These are phyloP conservation scores for Eilema caniola DNA, from an alignment of 2,888 invertebrate species.

Conservation along the genomic window DNA sequence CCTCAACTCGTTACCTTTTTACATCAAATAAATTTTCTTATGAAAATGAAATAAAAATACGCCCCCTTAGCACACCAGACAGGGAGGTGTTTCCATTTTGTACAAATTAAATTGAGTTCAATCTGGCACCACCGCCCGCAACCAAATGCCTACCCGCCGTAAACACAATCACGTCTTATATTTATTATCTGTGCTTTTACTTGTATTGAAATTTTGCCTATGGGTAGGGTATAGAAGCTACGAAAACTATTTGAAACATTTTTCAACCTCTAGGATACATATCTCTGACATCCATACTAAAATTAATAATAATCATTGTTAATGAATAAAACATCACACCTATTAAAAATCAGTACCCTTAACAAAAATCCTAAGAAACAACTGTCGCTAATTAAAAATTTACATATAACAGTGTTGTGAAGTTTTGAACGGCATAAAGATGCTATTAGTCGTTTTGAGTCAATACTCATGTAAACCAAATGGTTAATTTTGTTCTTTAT, in stretches of 20 bases:
- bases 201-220: conserved; percentile 12
- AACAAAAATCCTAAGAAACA: no score
- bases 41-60: conserved; percentile 49
- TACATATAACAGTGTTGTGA: no score
- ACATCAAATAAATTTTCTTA: conserved; percentile 49
- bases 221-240: neutral
- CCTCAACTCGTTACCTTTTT: conserved; percentile 32
- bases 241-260: neutral
- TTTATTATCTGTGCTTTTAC: conserved; percentile 19
- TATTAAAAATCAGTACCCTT: no score
- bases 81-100: conserved; percentile 60
- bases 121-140: conserved; percentile 49
- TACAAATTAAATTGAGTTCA: conserved; percentile 64
- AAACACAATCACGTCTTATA: conserved; percentile 38
- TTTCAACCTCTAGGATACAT: no score
- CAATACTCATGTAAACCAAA: no score
- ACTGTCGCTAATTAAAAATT: no score
- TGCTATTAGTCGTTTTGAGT: no score
- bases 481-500: no score
- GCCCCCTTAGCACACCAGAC: conserved; percentile 45
- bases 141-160: conserved; percentile 53
- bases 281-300: no score
- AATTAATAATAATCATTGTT: no score
- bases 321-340: no score
- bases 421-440: no score